These are phyloP conservation scores for Drosophila mercatorum DNA, from an alignment of 2,888 invertebrate genomes.

Conservation along the genomic window DNA sequence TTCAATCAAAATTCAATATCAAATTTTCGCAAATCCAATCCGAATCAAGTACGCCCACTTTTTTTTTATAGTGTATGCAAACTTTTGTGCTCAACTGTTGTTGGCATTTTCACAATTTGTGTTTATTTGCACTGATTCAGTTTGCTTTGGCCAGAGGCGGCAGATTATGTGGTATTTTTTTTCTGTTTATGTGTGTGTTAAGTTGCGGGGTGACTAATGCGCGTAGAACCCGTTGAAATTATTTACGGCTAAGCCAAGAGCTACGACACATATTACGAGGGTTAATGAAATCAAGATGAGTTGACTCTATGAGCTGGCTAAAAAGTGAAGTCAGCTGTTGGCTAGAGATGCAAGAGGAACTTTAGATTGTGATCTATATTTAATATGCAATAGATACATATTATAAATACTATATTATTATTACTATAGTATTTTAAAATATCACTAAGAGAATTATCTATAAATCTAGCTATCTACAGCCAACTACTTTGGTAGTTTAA, in stretches of 20 bases:
- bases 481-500: too few relatives aligned
- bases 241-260: slow-evolving; percentile 33
- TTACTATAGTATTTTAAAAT: too few relatives aligned
- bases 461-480: too few relatives aligned
- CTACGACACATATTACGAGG: slow-evolving; percentile 1
- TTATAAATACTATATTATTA: too few relatives aligned
- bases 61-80: slow-evolving; percentile 23
- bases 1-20: background rate
- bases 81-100: background rate
- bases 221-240: slow-evolving; percentile 33
- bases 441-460: too few relatives aligned
- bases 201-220: slow-evolving; percentile 44
- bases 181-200: background rate
- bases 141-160: slow-evolving; percentile 17
- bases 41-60: background rate
- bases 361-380: too few relatives aligned
- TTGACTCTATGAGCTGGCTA: background rate
- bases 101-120: background rate
- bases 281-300: background rate
- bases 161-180: slow-evolving; percentile 12
- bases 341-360: too few relatives aligned
- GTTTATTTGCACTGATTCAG: slow-evolving; percentile 51
- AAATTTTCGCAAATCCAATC: background rate
- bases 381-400: too few relatives aligned
- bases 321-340: background rate